phyloP scores from a whole-genome alignment of 2,797 vertebrate genomes.

The Sphenopsis melanotis region DNA sequence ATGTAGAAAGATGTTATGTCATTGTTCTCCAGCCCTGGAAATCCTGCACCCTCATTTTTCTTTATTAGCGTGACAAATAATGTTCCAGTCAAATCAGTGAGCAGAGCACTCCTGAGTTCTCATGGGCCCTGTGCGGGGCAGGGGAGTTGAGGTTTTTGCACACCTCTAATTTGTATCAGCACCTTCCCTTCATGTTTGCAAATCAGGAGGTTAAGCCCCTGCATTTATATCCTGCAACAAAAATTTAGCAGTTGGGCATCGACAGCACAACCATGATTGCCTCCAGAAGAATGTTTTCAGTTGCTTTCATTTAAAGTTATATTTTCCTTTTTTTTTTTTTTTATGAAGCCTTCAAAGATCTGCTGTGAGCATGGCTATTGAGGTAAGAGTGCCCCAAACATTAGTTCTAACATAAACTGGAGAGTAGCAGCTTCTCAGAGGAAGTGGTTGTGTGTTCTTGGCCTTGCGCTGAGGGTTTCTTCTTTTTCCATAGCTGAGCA shows the following conservation, averaged over 20 bases:
- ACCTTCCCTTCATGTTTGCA: not conserved
- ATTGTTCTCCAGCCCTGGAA: not conserved
- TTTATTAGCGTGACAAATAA: not conserved
- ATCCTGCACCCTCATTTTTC: not conserved
- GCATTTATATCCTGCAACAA: not conserved
- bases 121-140: not conserved
- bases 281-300: not conserved
- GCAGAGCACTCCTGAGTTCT: not conserved
- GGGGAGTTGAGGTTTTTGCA: not conserved
- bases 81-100: rapidly evolving
- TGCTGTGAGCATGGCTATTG: not conserved
- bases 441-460: conserved; percentile 54
- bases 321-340: not conserved
- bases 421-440: conserved; percentile 25
- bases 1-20: not conserved
- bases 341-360: not conserved
- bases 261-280: not conserved
- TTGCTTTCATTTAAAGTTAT: not conserved
- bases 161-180: not conserved
- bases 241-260: not conserved
- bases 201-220: not conserved
- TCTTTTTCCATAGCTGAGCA: conserved; percentile 28
- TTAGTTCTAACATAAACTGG: not conserved
- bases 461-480: conserved; percentile 25
- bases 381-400: not conserved